A percentile compares a stretch with the other conserved stretches of the same genome.
These are phyloP conservation scores for Drosophila pegasa DNA, from an alignment of 2,888 invertebrate genomes.

Conservation along the genomic window DNA sequence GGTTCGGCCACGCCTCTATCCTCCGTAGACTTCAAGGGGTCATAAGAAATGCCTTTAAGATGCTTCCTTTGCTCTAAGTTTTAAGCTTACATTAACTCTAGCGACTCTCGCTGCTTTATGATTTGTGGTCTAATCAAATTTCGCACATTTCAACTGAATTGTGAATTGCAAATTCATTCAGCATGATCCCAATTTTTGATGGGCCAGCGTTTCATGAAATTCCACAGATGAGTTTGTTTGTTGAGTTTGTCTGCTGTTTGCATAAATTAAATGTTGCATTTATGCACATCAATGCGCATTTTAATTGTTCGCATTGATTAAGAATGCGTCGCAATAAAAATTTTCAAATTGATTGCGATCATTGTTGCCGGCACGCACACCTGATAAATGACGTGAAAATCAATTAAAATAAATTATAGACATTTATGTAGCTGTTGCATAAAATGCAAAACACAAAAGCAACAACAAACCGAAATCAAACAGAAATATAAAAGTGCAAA, in stretches of 20 bases:
- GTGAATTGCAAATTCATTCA: background rate
- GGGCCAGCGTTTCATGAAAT: no score
- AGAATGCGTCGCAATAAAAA: conserved; percentile 56
- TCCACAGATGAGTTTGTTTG: conserved; percentile 17
- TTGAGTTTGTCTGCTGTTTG: conserved; percentile 48
- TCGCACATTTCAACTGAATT: conserved; percentile 2
- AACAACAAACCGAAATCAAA: background rate
- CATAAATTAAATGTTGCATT: conserved; percentile 70
- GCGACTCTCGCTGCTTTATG: background rate
- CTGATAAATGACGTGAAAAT: conserved; percentile 73
- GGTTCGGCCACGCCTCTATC: background rate
- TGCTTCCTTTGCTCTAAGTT: background rate
- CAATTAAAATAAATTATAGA: conserved; percentile 67
- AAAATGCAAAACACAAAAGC: background rate
- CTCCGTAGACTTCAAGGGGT: background rate
- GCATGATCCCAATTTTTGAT: background rate
- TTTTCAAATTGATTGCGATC: conserved; percentile 54
- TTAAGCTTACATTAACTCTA: background rate
- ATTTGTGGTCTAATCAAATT: background rate
- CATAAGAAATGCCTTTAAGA: background rate
- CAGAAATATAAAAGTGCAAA: conserved; percentile 4
- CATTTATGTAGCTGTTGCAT: background rate
- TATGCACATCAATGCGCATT: conserved; percentile 69
- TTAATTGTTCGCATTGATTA: conserved; percentile 69
- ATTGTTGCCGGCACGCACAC: conserved; percentile 31